A percentile compares a stretch with the other conserved stretches of the same genome.
These are phyloP conservation scores for Paedocypris sp. DNA, from an alignment of 2,113 vertebrate genomes.

Conservation along the genomic window DNA sequence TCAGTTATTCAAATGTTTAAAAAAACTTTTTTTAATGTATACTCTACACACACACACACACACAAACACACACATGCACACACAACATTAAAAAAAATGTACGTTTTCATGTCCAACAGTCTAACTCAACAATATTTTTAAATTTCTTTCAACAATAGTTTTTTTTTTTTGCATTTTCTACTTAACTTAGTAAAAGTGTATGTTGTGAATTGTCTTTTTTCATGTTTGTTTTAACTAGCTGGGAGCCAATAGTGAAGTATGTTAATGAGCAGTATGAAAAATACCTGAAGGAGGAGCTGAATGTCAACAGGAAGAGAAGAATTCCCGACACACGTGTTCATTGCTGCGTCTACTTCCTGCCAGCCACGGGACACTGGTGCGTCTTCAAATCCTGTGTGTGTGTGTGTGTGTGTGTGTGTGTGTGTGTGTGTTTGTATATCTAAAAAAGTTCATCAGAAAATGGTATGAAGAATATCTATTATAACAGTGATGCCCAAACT, in stretches of 20 bases:
- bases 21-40: too few species aligned
- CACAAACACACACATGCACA: too few species aligned
- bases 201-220: neutral
- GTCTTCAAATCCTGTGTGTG: constrained; percentile 23
- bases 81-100: too few species aligned
- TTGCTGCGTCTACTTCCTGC: constrained; percentile 87
- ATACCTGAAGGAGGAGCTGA: constrained; percentile 83
- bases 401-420: too few species aligned
- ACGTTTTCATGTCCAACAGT: too few species aligned
- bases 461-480: too few species aligned
- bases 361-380: constrained; percentile 88
- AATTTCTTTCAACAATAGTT: neutral
- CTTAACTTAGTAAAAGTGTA: neutral
- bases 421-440: too few species aligned
- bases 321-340: constrained; percentile 90
- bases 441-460: too few species aligned
- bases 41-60: too few species aligned
- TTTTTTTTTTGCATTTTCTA: neutral
- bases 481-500: too few species aligned
- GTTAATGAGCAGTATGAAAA: constrained; percentile 86
- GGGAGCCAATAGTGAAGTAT: constrained; percentile 86
- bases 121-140: too few species aligned
- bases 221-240: constrained; percentile 55
- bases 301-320: constrained; percentile 78
- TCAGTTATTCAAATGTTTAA: too few species aligned